Percentiles rank a stretch among this genome's conserved stretches.
Evolutionary conservation across 2,888 invertebrate species (phyloP).

Genomic region (Tiphia femorata): DNA sequence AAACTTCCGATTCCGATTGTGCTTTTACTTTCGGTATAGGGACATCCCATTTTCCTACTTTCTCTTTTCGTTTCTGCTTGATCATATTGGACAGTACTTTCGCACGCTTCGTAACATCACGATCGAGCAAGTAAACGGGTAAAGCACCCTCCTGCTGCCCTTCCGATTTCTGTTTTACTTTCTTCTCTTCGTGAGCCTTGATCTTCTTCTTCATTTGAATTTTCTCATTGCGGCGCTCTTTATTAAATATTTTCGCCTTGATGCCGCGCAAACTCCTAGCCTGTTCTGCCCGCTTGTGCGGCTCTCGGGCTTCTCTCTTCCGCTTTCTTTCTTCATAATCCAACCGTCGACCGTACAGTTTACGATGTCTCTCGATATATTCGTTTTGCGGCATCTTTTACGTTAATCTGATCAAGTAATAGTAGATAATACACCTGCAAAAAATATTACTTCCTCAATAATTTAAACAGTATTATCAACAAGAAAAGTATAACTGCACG

Average conservation of each 20-base stretch:
- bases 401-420: background rate
- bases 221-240: constrained; percentile 96
- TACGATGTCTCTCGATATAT: constrained; percentile 97
- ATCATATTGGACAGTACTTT: constrained; percentile 99
- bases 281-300: constrained; percentile 90
- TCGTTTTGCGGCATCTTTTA: constrained; percentile 97
- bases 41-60: constrained; percentile 99
- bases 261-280: constrained; percentile 94
- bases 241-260: constrained; percentile 98
- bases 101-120: constrained; percentile 93
- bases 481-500: no score
- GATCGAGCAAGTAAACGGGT: constrained; percentile 96
- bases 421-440: constrained; percentile 1
- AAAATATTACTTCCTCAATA: constrained; percentile 12
- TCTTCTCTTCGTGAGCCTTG: constrained; percentile 96
- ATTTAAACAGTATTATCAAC: constrained; percentile 10
- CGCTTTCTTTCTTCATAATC: constrained; percentile 98
- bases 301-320: constrained; percentile 94
- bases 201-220: constrained; percentile 99
- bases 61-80: constrained; percentile 99
- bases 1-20: constrained; percentile 96
- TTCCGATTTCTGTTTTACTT: constrained; percentile 85
- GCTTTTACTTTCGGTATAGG: constrained; percentile 98
- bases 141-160: constrained; percentile 91
- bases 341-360: constrained; percentile 94